These are phyloP conservation scores for Patella pellucida DNA, from an alignment of 2,888 invertebrate genomes.

Conservation along the genomic window DNA sequence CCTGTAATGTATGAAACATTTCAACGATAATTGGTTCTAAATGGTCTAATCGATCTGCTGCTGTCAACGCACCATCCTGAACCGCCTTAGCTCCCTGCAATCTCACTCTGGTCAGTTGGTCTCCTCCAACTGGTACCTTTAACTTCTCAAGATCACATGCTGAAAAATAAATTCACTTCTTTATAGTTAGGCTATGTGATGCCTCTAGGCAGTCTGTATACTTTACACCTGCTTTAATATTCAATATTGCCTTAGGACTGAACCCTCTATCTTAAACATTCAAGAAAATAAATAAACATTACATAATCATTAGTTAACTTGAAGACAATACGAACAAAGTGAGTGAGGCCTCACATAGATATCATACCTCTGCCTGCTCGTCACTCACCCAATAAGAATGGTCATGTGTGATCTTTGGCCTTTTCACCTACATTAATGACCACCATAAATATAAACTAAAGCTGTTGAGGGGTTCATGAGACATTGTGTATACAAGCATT, in stretches of 20 bases:
- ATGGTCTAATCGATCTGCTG: constrained; percentile 30
- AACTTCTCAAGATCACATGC: constrained; percentile 23
- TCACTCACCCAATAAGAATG: too few species aligned
- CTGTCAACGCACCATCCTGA: constrained; percentile 30
- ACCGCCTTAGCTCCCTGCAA: constrained; percentile 34
- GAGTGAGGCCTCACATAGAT: too few species aligned
- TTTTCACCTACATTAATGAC: too few species aligned
- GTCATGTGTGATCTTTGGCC: too few species aligned
- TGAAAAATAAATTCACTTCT: constrained; percentile 12
- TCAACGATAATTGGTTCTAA: constrained; percentile 34
- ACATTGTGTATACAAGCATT: too few species aligned
- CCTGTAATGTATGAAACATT: constrained; percentile 32
- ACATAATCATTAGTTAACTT: not conserved
- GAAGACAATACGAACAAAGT: too few species aligned
- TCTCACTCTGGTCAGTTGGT: constrained; percentile 37
- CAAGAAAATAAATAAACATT: too few species aligned
- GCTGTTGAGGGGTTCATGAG: too few species aligned
- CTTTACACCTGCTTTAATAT: not conserved
- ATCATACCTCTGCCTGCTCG: too few species aligned
- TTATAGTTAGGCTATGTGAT: not conserved
- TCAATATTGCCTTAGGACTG: not conserved
- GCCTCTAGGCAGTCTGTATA: too few species aligned
- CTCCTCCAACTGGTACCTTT: constrained; percentile 34
- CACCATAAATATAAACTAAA: too few species aligned
- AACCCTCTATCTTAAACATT: not conserved